Evolutionary conservation across 2,888 invertebrate genomes (phyloP), one percentile per base, ranked within the genome.

Genomic region (Gnatocerus cornutus): DNA sequence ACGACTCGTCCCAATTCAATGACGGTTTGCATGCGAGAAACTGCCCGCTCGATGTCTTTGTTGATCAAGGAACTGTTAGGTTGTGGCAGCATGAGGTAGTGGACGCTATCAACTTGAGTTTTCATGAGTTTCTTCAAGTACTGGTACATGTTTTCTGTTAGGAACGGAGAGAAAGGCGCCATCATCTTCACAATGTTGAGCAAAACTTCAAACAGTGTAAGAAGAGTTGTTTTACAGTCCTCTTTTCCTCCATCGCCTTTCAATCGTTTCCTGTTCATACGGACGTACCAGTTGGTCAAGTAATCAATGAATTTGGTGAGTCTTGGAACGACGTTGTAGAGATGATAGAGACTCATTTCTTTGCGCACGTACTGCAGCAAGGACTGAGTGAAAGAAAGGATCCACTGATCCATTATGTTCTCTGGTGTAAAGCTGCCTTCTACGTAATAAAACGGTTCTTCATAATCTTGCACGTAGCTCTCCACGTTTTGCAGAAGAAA

Each of bases 201-300:
- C 30, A 99, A 86, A 0, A 99, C 96, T 76, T 92, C 90, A 82
- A 93, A 97, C 6, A 99, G 88, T 0, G 98, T 96, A 75, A 94
- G 92, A 63, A 99, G 85, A 0, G 98, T 96, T 64, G 91, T 88
- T 70, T 91, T 89, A 80, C 96, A 95, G 80, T 99, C 98, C 29
- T 90, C 88, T 1, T 88, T 82, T 0, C 96, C 95, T 73, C 88
- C 88, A 81, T 98, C 97, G 41, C 98, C 98, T 87, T 98, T 99
- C 70, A 99, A 90, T 58, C 99, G 89, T 78, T 92, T 94, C 65
- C 99, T 90, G 84, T 99, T 99, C 91, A 99, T 94, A 72, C 99
- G 89, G 29, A 99, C 97, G 84, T 99, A 99, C 98, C 98, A 98
- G 84, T 99, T 99, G 27, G 99, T 99, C 2, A 99, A 89, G 82